These are phyloP conservation scores for Spongilla lacustris DNA, from an alignment of 37 sponge, comb jelly and placozoan genomes.

Conservation along the genomic window DNA sequence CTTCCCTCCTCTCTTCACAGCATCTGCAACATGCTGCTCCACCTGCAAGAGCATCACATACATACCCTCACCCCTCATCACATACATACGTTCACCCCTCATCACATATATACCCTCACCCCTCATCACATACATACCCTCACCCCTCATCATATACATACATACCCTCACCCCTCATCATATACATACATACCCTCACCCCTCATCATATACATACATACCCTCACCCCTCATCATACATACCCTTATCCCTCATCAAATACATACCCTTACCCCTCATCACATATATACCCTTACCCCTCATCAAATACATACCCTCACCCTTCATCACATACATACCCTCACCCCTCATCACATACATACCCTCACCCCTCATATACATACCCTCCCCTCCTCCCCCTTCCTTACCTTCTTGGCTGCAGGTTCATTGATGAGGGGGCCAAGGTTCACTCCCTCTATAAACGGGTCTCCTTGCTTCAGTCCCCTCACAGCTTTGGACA, in stretches of 20 bases:
- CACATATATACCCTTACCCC: background rate
- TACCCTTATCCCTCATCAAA: too few relatives aligned
- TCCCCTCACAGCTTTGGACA: conserved; percentile 41
- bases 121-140: too few relatives aligned
- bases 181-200: too few relatives aligned
- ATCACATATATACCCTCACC: too few relatives aligned
- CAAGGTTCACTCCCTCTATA: conserved; percentile 68
- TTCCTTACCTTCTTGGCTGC: conserved; percentile 81
- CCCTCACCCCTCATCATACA: background rate
- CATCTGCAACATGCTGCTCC: conserved; percentile 69
- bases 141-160: too few relatives aligned
- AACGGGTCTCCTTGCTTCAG: conserved; percentile 83
- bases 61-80: background rate
- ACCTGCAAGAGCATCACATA: conserved; percentile 43
- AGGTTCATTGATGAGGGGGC: conserved; percentile 86
- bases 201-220: background rate
- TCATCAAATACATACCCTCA: too few relatives aligned
- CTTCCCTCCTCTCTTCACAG: conserved; percentile 64
- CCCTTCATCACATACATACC: too few relatives aligned
- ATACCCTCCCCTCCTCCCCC: background rate
- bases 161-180: too few relatives aligned
- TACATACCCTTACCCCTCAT: background rate
- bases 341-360: background rate
- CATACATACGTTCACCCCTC: background rate
- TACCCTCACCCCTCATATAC: background rate